These are phyloP conservation scores for Notolepis coatsorum DNA, from an alignment of 2,797 vertebrate species.

Conservation along the genomic window DNA sequence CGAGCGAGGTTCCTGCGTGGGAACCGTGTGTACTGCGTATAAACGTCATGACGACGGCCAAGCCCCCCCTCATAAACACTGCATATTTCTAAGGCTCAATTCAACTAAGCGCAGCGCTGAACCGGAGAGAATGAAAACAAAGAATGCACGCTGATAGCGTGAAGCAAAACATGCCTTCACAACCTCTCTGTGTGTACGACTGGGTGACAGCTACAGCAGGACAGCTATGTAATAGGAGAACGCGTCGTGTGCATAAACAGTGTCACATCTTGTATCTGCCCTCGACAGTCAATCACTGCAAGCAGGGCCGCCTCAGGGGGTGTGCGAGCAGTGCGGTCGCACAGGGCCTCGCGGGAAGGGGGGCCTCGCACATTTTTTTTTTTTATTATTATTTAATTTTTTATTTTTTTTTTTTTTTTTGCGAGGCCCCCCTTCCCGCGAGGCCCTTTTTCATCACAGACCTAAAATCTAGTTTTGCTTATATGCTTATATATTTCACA, in stretches of 20 bases:
- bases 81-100: constrained; percentile 24
- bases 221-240: constrained; percentile 1
- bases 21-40: constrained; percentile 22
- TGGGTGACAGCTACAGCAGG: background rate
- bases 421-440: too few species aligned
- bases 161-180: constrained; percentile 5
- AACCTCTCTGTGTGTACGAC: background rate
- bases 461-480: too few species aligned
- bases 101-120: constrained; percentile 22
- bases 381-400: background rate
- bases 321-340: too few species aligned
- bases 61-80: constrained; percentile 27
- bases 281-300: constrained; percentile 2
- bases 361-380: too few species aligned
- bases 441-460: too few species aligned
- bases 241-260: background rate
- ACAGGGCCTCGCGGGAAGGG: too few species aligned
- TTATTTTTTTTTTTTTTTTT: too few species aligned
- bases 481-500: too few species aligned
- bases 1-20: background rate
- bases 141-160: constrained; percentile 16
- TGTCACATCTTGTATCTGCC: constrained; percentile 8
- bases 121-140: constrained; percentile 38
- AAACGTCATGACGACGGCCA: constrained; percentile 38
- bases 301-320: too few species aligned